Base-by-base conservation (phyloP, 2,888 invertebrate species). In the Nemapogon koenigi region DNA sequence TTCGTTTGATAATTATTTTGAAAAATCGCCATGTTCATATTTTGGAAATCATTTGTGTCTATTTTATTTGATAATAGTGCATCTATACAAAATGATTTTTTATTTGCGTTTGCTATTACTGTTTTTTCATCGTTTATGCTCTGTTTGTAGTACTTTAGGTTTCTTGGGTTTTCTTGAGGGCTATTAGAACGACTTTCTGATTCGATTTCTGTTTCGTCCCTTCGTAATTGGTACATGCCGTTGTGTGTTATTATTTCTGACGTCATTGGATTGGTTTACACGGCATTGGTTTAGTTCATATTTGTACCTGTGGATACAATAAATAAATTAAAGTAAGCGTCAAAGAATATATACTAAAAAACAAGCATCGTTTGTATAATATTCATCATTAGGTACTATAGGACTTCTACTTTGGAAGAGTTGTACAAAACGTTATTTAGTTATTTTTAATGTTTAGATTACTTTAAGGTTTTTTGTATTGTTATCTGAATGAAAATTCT, bases 11-110 rank as follows among this genome's bases (percentile, higher is more conserved):
- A n/a, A n/a, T n/a, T n/a, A n/a, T n/a, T n/a, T n/a, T n/a, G n/a
- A n/a, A n/a, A n/a, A n/a, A n/a, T n/a, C n/a, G n/a, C n/a, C n/a
- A n/a, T n/a, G n/a, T n/a, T n/a, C n/a, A n/a, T n/a, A n/a, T n/a
- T 11, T 15, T 16, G 7, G 7, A 13, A n/a, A 66, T 50, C 50
- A 70, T 56, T 27, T 59, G 57, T 2, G 31, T 62, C 59, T 1
- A 63, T 50, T 8, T 70, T 66, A 37, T 85, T 83, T 0, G 92
- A 91, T 2, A 95, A 66, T 2, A 95, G 65, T 0, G 94, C 94
- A 55, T 95, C 95, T 47, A 95, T 95, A 57, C 94, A 93, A 57
- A 95, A 95, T 0, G 94, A 93, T 37, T 90, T 89, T 47, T 88
- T 88, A 0, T 48, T 52, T 27, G 63, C 66, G 17, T 37, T 37